Evolutionary conservation across 2,888 invertebrate genomes (phyloP).

Genomic region (Orgyia antiqua): DNA sequence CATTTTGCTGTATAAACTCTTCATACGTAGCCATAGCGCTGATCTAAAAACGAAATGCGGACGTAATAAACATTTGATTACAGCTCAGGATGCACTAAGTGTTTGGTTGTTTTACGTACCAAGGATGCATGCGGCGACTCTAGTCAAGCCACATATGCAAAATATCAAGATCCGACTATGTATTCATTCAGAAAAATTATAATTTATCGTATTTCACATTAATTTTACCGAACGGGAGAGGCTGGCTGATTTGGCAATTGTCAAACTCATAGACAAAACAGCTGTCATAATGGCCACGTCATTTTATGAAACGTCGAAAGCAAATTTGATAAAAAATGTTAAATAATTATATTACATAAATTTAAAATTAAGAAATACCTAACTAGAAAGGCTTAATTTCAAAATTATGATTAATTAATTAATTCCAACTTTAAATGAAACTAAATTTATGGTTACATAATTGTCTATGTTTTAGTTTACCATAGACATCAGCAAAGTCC

Average conservation of each 20-base stretch:
- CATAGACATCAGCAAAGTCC: slow-evolving; percentile 27
- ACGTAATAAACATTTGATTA: slow-evolving; percentile 20
- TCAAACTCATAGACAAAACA: slow-evolving; percentile 63
- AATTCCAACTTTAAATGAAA: too few relatives aligned
- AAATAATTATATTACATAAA: neutral
- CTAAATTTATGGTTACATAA: neutral
- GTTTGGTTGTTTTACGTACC: slow-evolving; percentile 41
- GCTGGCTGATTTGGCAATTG: slow-evolving; percentile 75
- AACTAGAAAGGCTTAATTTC: too few relatives aligned
- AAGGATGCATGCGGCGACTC: slow-evolving; percentile 35
- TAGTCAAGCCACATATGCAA: slow-evolving; percentile 32
- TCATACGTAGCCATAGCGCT: slow-evolving; percentile 90
- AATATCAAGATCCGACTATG: slow-evolving; percentile 24
- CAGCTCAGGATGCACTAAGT: slow-evolving; percentile 13
- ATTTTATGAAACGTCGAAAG: slow-evolving; percentile 54
- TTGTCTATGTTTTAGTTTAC: too few relatives aligned
- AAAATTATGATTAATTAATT: too few relatives aligned
- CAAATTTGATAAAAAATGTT: too few relatives aligned
- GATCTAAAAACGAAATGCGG: slow-evolving; percentile 39
- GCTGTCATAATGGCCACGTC: slow-evolving; percentile 74
- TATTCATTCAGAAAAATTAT: slow-evolving; percentile 54
- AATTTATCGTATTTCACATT: slow-evolving; percentile 24
- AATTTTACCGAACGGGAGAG: slow-evolving; percentile 32
- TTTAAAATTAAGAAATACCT: too few relatives aligned
- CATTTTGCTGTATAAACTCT: slow-evolving; percentile 98